Evolutionary conservation across 1,140 invertebrate species (phyloP).

Genomic region (Leucophenga varia): DNA sequence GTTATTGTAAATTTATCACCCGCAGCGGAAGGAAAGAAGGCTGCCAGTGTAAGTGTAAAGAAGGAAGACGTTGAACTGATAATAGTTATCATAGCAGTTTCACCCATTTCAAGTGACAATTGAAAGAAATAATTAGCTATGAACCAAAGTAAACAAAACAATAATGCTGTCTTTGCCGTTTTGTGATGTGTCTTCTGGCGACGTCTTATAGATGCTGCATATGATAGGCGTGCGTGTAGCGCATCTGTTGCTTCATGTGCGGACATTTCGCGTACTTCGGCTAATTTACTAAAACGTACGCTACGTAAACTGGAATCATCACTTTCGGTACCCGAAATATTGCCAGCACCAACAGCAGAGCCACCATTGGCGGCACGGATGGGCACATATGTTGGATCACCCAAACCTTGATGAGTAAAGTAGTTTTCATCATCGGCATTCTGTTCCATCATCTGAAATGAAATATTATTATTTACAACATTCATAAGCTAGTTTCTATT

Average conservation of each 20-base stretch:
- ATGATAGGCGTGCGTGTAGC: slow-evolving; percentile 79
- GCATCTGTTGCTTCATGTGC: slow-evolving; percentile 83
- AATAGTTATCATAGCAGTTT: slow-evolving; percentile 76
- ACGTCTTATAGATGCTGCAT: slow-evolving; percentile 70
- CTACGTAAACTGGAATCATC: slow-evolving; percentile 76
- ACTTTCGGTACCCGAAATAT: slow-evolving; percentile 77
- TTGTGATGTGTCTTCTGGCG: slow-evolving; percentile 58
- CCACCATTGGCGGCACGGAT: slow-evolving; percentile 66
- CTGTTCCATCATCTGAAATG: slow-evolving; percentile 64
- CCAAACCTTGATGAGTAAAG: slow-evolving; percentile 62
- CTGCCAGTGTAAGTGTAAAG: slow-evolving; percentile 79
- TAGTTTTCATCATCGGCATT: slow-evolving; percentile 68
- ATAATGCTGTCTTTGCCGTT: slow-evolving; percentile 71
- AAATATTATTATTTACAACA: neutral
- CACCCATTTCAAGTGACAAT: slow-evolving; percentile 72
- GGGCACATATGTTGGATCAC: slow-evolving; percentile 81
- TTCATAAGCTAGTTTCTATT: no score
- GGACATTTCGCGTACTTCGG: slow-evolving; percentile 80
- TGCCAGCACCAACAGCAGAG: slow-evolving; percentile 55
- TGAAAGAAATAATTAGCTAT: slow-evolving; percentile 63
- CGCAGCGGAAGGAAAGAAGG: slow-evolving; percentile 75
- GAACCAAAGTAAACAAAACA: slow-evolving; percentile 79
- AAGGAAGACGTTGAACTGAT: slow-evolving; percentile 81
- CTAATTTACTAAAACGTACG: slow-evolving; percentile 82
- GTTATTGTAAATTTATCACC: slow-evolving; percentile 79